These are phyloP conservation scores for Bellardia bayeri DNA, from an alignment of 2,888 invertebrate genomes.

Conservation along the genomic window DNA sequence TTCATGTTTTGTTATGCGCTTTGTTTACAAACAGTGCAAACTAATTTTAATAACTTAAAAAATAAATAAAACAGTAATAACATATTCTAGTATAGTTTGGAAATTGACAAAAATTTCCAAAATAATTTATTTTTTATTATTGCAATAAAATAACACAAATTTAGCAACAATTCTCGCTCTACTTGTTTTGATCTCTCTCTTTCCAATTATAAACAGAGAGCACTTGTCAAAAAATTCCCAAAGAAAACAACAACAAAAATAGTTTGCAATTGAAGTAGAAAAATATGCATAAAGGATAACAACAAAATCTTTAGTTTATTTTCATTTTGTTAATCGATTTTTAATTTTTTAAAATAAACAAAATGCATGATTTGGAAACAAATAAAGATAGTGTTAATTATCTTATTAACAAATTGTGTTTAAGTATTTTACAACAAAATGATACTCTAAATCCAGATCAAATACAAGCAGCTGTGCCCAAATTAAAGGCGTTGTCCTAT, in stretches of 20 bases:
- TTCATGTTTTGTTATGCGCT: background rate
- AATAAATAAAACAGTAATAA: background rate
- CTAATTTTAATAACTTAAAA: background rate
- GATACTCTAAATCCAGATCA: constrained; percentile 50
- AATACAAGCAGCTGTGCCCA: constrained; percentile 76
- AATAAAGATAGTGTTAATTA: constrained; percentile 78
- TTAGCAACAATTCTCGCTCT: background rate
- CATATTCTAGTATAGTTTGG: background rate
- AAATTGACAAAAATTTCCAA: background rate
- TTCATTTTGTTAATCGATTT: constrained; percentile 40
- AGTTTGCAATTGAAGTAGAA: background rate
- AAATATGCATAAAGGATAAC: constrained; percentile 33
- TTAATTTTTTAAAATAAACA: constrained; percentile 18
- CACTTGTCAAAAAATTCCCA: background rate
- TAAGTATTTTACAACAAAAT: constrained; percentile 72
- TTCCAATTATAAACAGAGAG: background rate
- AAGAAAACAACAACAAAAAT: constrained; percentile 6
- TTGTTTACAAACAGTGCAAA: constrained; percentile 20
- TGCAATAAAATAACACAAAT: background rate
- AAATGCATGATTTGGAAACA: constrained; percentile 75
- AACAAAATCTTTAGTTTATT: constrained; percentile 33
- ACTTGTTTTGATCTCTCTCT: background rate
- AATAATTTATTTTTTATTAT: background rate
- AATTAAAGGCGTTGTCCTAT: constrained; percentile 76
- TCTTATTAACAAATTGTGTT: constrained; percentile 77